Evolutionary conservation across 2,113 vertebrate species (phyloP).

Genomic region (Lepisosteus osseus): DNA sequence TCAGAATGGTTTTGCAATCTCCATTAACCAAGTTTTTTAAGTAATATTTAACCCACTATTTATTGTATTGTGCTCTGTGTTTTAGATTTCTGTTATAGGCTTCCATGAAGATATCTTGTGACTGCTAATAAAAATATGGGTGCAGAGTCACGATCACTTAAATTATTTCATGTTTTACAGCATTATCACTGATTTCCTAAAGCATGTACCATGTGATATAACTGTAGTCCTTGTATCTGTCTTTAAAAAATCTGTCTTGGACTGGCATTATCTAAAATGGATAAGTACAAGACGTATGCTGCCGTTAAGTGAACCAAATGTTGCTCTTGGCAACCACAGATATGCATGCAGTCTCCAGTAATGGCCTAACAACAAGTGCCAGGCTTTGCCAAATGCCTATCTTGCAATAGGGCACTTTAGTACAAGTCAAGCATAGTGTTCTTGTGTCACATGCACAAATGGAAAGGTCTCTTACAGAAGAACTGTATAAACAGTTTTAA

Average conservation of each 20-base stretch:
- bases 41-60: too few relatives aligned
- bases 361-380: slow-evolving; percentile 24
- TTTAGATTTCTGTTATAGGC: too few relatives aligned
- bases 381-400: slow-evolving; percentile 15
- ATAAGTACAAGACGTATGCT: slow-evolving; percentile 18
- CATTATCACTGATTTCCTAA: slow-evolving; percentile 22
- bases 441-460: too few relatives aligned
- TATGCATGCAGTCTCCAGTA: slow-evolving; percentile 18
- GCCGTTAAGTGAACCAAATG: slow-evolving; percentile 32
- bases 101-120: neutral
- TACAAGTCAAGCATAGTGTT: too few relatives aligned
- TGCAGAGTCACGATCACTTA: neutral
- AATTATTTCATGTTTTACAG: slow-evolving; percentile 16
- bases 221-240: slow-evolving; percentile 27
- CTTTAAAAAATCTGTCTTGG: slow-evolving; percentile 24
- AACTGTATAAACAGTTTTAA: too few relatives aligned
- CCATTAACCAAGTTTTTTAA: too few relatives aligned
- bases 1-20: too few relatives aligned
- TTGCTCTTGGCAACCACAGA: slow-evolving; percentile 29
- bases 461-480: too few relatives aligned
- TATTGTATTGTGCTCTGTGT: too few relatives aligned
- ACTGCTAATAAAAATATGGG: neutral
- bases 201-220: slow-evolving; percentile 11
- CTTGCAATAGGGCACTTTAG: slow-evolving; percentile 9
- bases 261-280: slow-evolving; percentile 35